Evolutionary conservation across 2,888 invertebrate genomes (phyloP).

Genomic region (Morpho helenor): DNA sequence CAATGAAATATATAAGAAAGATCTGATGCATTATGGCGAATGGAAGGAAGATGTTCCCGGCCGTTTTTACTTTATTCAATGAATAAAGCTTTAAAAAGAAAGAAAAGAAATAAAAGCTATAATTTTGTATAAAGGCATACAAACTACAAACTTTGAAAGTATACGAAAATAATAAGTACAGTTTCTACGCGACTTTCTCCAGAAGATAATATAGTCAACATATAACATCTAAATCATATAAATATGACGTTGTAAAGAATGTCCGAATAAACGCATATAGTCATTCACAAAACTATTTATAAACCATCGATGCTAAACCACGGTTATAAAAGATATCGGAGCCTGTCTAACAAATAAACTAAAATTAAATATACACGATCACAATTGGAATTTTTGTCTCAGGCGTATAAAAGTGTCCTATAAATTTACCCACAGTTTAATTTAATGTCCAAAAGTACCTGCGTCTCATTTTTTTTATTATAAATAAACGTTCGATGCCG

Average conservation of each 20-base stretch:
- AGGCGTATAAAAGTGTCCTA: conserved; percentile 78
- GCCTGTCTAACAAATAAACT: conserved; percentile 74
- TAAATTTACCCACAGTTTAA: conserved; percentile 78
- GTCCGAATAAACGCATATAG: conserved; percentile 14
- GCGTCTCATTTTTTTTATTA: conserved; percentile 70
- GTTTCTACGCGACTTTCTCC: too few relatives aligned
- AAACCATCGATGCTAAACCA: conserved; percentile 71
- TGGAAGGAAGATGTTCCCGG: not conserved
- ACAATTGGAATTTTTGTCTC: conserved; percentile 80
- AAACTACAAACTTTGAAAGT: too few relatives aligned
- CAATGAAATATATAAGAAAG: not conserved
- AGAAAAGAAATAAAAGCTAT: too few relatives aligned
- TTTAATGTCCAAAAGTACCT: conserved; percentile 79
- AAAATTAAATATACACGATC: conserved; percentile 78
- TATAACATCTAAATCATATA: too few relatives aligned
- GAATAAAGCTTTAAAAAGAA: too few relatives aligned
- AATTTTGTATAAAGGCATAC: too few relatives aligned
- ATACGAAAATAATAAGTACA: too few relatives aligned
- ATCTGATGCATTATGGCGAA: too few relatives aligned
- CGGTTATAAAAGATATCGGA: conserved; percentile 70
- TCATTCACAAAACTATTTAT: conserved; percentile 76
- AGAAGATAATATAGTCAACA: too few relatives aligned
- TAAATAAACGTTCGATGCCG: conserved; percentile 70
- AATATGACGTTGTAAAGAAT: too few relatives aligned
- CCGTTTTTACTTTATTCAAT: not conserved